These are phyloP conservation scores for Gymnoscelis rufifasciata DNA, from an alignment of 2,888 invertebrate genomes.

Conservation along the genomic window DNA sequence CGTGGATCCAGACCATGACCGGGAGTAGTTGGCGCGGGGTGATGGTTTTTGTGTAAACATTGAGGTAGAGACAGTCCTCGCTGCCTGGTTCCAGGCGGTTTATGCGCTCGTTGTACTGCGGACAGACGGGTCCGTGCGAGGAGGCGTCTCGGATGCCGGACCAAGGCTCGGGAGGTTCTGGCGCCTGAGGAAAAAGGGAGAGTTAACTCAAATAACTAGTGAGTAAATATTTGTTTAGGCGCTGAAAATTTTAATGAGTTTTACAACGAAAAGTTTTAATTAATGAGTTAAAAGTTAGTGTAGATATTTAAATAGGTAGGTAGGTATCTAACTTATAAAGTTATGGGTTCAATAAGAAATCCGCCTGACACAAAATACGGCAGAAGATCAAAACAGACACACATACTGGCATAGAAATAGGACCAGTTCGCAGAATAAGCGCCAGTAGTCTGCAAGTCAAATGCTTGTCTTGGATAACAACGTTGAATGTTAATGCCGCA, in stretches of 20 bases:
- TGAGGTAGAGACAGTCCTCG: conserved; percentile 84
- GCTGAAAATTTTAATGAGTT: no score
- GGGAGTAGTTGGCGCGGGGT: conserved; percentile 42
- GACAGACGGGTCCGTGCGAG: conserved; percentile 64
- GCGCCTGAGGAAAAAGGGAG: conserved; percentile 46
- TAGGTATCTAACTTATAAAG: background rate
- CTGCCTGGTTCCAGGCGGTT: conserved; percentile 74
- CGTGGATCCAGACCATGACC: conserved; percentile 75
- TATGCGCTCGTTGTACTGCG: conserved; percentile 68
- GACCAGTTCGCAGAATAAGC: conserved; percentile 19
- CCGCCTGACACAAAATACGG: no score
- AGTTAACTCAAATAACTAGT: no score
- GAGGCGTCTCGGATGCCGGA: conserved; percentile 57
- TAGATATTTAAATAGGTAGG: background rate
- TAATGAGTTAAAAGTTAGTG: no score
- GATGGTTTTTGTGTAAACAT: conserved; percentile 78
- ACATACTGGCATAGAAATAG: conserved; percentile 5
- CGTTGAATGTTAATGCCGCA: conserved; percentile 40
- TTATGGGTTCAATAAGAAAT: no score
- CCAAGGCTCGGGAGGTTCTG: conserved; percentile 63
- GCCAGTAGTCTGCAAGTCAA: conserved; percentile 28
- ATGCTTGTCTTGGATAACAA: conserved; percentile 24
- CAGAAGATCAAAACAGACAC: no score
- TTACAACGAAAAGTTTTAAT: no score
- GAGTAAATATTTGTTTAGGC: no score